Evolutionary conservation across 2,113 vertebrate genomes (phyloP).

Genomic region (Bubo scandiacus): DNA sequence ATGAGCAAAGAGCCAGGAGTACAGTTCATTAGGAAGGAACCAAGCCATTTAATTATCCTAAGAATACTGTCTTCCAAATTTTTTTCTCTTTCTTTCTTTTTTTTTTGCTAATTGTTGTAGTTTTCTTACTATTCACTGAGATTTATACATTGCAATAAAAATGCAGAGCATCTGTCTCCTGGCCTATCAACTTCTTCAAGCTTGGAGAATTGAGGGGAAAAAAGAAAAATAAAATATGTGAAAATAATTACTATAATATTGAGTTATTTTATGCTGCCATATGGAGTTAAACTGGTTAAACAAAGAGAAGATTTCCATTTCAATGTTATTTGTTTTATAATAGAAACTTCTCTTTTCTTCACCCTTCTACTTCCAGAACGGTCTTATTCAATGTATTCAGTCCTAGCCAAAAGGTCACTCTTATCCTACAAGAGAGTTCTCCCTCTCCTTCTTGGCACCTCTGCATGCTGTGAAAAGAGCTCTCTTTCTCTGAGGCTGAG

Average conservation of each 20-base stretch:
- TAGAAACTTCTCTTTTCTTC: background rate
- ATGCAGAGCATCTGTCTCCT: background rate
- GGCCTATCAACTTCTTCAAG: background rate
- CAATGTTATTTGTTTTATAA: constrained; percentile 5
- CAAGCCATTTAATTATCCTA: background rate
- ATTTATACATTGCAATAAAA: background rate
- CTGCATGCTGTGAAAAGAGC: background rate
- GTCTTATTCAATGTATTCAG: background rate
- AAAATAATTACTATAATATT: background rate
- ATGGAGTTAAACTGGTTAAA: background rate
- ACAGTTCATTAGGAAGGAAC: background rate
- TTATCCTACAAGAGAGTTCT: background rate
- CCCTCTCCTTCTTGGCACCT: background rate
- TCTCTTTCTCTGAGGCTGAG: background rate
- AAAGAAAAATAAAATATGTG: background rate
- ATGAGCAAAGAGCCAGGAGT: background rate
- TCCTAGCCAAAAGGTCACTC: background rate
- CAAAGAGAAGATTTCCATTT: background rate
- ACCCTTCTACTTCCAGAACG: background rate
- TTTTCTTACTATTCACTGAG: background rate
- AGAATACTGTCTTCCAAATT: background rate
- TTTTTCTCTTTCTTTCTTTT: too few species aligned
- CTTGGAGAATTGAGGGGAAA: background rate
- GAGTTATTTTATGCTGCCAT: background rate
- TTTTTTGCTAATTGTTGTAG: background rate